A percentile compares a stretch with the other conserved stretches of the same genome.
Conservation (phyloP, 2,888 invertebrate species). For the Anoplius nigerrimus region DNA sequence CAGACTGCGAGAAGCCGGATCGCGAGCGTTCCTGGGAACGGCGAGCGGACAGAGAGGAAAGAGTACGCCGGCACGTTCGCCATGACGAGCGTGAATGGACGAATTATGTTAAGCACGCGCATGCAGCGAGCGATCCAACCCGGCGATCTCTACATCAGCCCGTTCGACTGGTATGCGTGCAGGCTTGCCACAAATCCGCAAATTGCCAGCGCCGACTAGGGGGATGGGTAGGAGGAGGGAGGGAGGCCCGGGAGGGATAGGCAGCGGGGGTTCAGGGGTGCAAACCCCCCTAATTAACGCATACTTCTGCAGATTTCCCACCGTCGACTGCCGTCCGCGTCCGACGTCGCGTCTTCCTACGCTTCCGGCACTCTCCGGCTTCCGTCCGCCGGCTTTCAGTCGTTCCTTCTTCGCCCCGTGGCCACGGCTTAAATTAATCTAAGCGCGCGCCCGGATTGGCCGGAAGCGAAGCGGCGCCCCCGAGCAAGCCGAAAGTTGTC, state of each 20-base stretch:
- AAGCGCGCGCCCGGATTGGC: neutral
- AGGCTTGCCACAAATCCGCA: slow-evolving; percentile 65
- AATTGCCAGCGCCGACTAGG: slow-evolving; percentile 64
- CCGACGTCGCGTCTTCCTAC: slow-evolving; percentile 8
- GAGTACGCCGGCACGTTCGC: too few relatives aligned
- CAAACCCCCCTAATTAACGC: slow-evolving; percentile 70
- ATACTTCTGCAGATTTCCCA: slow-evolving; percentile 60
- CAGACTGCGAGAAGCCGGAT: too few relatives aligned
- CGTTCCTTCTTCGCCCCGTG: neutral
- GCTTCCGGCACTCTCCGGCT: slow-evolving; percentile 8
- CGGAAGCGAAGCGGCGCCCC: too few relatives aligned
- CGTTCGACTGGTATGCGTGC: slow-evolving; percentile 32
- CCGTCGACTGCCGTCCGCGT: slow-evolving; percentile 45
- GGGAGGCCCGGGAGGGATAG: too few relatives aligned
- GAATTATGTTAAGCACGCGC: slow-evolving; percentile 11
- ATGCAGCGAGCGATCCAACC: slow-evolving; percentile 19
- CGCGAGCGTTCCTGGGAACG: too few relatives aligned
- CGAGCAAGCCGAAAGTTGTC: too few relatives aligned
- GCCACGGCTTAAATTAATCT: slow-evolving; percentile 15
- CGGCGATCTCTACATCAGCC: slow-evolving; percentile 10
- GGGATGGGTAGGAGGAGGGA: too few relatives aligned
- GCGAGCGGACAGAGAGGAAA: too few relatives aligned
- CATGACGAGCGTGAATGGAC: slow-evolving; percentile 6
- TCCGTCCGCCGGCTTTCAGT: slow-evolving; percentile 4
- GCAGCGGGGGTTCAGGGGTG: too few relatives aligned